Percentiles rank a stretch among this genome's conserved stretches.
Evolutionary conservation across 2,113 vertebrate genomes (phyloP).

Genomic region (Tupaia chinensis): DNA sequence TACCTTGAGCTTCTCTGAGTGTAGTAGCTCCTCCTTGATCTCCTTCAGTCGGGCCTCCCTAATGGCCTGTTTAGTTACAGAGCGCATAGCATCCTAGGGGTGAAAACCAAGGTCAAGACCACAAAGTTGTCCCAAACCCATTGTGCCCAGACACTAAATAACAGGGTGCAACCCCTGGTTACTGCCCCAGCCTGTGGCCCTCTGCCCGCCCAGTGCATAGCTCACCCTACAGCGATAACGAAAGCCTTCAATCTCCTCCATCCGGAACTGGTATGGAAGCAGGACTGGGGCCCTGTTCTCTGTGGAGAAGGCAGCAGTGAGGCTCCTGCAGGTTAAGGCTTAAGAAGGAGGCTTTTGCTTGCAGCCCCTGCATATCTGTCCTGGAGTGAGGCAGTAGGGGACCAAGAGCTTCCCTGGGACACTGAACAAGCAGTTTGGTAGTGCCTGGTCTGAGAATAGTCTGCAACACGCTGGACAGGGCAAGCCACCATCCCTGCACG

Average conservation of each 20-base stretch:
- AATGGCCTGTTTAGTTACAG: conserved; percentile 95
- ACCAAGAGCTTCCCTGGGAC: accelerated
- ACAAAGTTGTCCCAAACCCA: too few species aligned
- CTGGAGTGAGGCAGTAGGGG: accelerated
- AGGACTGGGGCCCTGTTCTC: conserved; percentile 85
- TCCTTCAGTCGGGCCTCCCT: conserved; percentile 95
- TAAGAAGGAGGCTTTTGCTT: not conserved
- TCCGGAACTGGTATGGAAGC: conserved; percentile 92
- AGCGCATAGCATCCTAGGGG: conserved; percentile 94
- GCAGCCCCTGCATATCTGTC: accelerated
- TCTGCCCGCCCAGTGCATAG: accelerated
- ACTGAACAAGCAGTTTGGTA: accelerated
- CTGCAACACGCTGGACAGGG: too few species aligned
- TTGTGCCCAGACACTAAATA: not conserved
- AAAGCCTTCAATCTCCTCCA: conserved; percentile 94
- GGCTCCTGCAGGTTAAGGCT: not conserved
- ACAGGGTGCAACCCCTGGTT: not conserved
- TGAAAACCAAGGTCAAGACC: not conserved
- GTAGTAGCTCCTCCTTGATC: conserved; percentile 96
- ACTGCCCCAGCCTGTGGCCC: not conserved
- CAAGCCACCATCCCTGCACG: not conserved
- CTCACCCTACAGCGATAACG: conserved; percentile 95
- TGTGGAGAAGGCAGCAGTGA: conserved; percentile 64
- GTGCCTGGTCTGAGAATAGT: not conserved
- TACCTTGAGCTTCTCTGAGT: conserved; percentile 96